Evolutionary conservation across 2,113 vertebrate species (phyloP).

Genomic region (Oxygymnocypris stewartii): DNA sequence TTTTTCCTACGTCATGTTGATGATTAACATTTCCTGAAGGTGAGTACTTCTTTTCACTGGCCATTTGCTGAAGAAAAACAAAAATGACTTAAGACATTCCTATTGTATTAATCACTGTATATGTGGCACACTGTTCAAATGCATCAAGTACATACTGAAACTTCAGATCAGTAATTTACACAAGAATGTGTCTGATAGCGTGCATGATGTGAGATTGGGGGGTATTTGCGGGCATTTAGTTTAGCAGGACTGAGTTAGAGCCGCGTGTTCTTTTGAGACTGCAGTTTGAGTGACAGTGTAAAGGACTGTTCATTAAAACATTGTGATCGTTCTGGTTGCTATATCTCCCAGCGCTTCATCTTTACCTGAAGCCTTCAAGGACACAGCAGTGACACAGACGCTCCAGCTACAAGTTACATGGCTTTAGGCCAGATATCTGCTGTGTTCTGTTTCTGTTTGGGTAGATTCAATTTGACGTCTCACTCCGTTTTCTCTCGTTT

Average conservation of each 20-base stretch:
- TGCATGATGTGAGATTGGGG: slow-evolving; percentile 5
- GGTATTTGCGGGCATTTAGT: slow-evolving; percentile 27
- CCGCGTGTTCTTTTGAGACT: slow-evolving; percentile 42
- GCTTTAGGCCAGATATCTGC: slow-evolving; percentile 80
- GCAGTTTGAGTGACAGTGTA: slow-evolving; percentile 54
- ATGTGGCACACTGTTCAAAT: not conserved
- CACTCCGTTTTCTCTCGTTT: slow-evolving; percentile 57
- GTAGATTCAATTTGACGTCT: slow-evolving; percentile 83
- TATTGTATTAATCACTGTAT: not conserved
- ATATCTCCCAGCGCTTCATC: slow-evolving; percentile 66
- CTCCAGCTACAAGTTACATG: slow-evolving; percentile 73
- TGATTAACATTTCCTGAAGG: not conserved
- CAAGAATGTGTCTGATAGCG: not conserved
- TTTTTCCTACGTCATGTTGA: not conserved
- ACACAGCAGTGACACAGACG: slow-evolving; percentile 73
- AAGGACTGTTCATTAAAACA: slow-evolving; percentile 60
- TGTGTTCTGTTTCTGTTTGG: slow-evolving; percentile 70
- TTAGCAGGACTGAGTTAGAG: not conserved
- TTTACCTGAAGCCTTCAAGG: slow-evolving; percentile 82
- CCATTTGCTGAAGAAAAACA: not conserved
- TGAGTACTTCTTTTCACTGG: not conserved
- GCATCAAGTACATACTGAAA: not conserved
- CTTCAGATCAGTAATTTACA: not conserved
- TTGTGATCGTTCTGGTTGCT: slow-evolving; percentile 53
- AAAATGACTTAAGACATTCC: not conserved